These are phyloP conservation scores for Ophion ellenae DNA, from an alignment of 2,888 invertebrate species.

Conservation along the genomic window DNA sequence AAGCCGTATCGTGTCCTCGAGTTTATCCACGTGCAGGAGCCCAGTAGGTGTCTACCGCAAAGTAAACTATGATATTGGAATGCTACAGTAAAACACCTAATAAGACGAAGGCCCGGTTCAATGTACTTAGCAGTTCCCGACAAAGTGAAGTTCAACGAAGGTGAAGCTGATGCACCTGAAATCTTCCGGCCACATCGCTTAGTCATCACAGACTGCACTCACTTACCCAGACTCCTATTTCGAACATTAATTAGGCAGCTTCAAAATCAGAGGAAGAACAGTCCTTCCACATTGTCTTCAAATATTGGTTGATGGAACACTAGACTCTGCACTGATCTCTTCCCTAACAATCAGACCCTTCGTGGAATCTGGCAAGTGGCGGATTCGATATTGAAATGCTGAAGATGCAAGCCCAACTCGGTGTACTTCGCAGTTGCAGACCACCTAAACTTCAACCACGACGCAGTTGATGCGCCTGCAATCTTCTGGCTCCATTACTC, in stretches of 20 bases:
- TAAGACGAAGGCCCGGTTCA: not conserved
- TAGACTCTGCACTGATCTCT: not conserved
- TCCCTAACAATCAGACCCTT: not conserved
- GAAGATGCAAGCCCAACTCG: not conserved
- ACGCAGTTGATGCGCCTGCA: not conserved
- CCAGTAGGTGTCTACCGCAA: constrained; percentile 44
- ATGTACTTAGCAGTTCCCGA: too few relatives aligned
- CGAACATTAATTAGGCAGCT: not conserved
- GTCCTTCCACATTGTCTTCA: not conserved
- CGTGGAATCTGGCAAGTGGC: too few relatives aligned
- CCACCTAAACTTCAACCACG: not conserved
- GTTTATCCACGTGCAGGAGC: constrained; percentile 55
- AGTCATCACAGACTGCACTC: not conserved
- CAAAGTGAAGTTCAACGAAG: not conserved
- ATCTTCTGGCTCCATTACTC: not conserved
- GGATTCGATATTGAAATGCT: too few relatives aligned
- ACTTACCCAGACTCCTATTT: not conserved
- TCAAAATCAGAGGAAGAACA: too few relatives aligned
- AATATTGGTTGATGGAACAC: not conserved
- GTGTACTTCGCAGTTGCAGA: too few relatives aligned
- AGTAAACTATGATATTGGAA: constrained; percentile 32
- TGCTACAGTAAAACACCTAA: constrained; percentile 21
- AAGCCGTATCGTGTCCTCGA: constrained; percentile 48
- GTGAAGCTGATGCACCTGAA: not conserved
- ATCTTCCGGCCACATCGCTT: not conserved